Conservation (phyloP, 2,888 invertebrate species). For the Euproctis similis region DNA sequence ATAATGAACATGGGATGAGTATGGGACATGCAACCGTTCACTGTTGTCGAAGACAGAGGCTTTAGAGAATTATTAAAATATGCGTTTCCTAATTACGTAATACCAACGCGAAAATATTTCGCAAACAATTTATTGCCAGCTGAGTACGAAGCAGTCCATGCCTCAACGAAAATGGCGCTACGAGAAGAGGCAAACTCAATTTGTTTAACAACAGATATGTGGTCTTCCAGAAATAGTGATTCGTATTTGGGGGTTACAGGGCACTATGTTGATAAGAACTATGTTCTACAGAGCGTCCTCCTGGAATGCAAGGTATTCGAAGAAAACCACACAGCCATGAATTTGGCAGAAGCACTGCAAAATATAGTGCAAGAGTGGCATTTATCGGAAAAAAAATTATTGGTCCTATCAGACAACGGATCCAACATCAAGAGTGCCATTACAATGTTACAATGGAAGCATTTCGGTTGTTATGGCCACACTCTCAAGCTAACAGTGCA, state of each 20-base stretch:
- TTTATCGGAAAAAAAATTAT: constrained; percentile 2
- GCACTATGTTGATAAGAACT: background rate
- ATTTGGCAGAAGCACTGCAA: background rate
- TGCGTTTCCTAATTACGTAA: background rate
- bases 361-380: background rate
- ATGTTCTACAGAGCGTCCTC: background rate
- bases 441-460: constrained; percentile 7
- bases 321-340: background rate
- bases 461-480: constrained; percentile 18
- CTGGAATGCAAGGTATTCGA: background rate
- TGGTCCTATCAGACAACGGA: background rate
- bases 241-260: constrained; percentile 1
- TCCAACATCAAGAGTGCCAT: background rate
- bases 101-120: background rate
- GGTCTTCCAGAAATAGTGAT: constrained; percentile 1
- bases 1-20: background rate
- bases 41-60: background rate
- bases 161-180: background rate
- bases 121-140: background rate
- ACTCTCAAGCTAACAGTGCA: constrained; percentile 9
- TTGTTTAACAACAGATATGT: background rate
- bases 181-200: background rate
- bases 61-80: background rate
- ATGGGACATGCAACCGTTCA: background rate
- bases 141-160: background rate